Conservation (phyloP, 2,797 vertebrate species). For the Mormyrus hasselquistii region DNA sequence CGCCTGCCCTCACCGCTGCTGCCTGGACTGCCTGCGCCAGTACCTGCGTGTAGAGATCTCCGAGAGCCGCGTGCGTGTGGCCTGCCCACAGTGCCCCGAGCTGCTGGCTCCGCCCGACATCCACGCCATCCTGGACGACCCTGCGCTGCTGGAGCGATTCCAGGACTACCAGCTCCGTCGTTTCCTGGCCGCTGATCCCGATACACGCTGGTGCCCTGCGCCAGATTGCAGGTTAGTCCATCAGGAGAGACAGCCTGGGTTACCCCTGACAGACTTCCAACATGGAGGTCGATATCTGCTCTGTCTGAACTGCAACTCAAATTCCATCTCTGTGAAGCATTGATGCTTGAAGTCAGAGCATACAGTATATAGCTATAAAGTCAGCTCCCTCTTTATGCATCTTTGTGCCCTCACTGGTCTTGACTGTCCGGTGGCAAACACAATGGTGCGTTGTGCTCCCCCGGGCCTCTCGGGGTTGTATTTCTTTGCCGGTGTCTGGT, state of each 20-base stretch:
- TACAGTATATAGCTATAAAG: not conserved
- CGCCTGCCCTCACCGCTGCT: slow-evolving; percentile 70
- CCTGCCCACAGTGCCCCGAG: slow-evolving; percentile 75
- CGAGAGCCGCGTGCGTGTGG: slow-evolving; percentile 70
- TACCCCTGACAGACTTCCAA: not conserved
- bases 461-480: slow-evolving; percentile 30
- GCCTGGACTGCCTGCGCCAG: slow-evolving; percentile 68
- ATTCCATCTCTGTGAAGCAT: not conserved
- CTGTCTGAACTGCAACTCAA: not conserved
- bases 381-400: not conserved
- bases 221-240: slow-evolving; percentile 74
- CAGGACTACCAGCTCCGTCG: slow-evolving; percentile 75
- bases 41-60: slow-evolving; percentile 72
- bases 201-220: slow-evolving; percentile 78
- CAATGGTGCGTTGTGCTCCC: slow-evolving; percentile 33
- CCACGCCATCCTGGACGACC: slow-evolving; percentile 67
- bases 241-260: not conserved
- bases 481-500: slow-evolving; percentile 44
- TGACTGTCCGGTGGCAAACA: not conserved
- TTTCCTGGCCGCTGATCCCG: slow-evolving; percentile 69
- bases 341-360: not conserved
- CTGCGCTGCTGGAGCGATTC: slow-evolving; percentile 66
- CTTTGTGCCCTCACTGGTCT: not conserved
- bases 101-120: slow-evolving; percentile 59
- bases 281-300: not conserved